phyloP scores from a whole-genome alignment of 2,113 vertebrate genomes.

The Heptranchias perlo region DNA sequence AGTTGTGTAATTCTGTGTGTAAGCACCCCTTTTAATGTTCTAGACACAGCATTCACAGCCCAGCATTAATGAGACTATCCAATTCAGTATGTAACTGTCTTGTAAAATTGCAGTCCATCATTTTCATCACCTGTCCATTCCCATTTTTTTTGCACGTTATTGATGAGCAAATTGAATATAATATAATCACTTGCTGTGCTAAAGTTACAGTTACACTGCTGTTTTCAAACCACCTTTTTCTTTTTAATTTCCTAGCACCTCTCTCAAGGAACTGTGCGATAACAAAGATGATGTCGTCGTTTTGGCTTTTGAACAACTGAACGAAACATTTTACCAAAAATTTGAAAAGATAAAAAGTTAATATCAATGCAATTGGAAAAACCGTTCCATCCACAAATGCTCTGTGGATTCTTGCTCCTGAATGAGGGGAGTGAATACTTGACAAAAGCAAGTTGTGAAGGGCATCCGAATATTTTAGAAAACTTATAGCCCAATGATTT shows the following conservation, averaged over 20 bases:
- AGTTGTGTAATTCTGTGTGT: background rate
- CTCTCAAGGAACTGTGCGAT: conserved; percentile 29
- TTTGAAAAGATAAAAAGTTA: conserved; percentile 37
- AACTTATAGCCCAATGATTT: background rate
- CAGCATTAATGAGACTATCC: background rate
- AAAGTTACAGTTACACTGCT: background rate
- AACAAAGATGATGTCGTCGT: conserved; percentile 3
- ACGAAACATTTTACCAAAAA: background rate
- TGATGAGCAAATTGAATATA: background rate
- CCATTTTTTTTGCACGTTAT: background rate
- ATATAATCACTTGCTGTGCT: background rate
- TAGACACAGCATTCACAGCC: no score
- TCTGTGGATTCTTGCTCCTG: conserved; percentile 25
- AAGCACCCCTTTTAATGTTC: background rate
- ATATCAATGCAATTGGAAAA: background rate
- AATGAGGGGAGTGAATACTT: background rate
- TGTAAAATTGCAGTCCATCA: background rate
- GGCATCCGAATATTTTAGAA: background rate
- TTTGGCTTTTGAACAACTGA: conserved; percentile 36
- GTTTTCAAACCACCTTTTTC: background rate
- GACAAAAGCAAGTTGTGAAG: conserved; percentile 17
- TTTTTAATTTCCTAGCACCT: background rate
- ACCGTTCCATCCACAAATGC: background rate
- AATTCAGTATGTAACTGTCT: background rate
- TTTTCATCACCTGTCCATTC: background rate